A percentile compares a stretch with the other conserved stretches of the same genome.
These are phyloP conservation scores for Himantopus leucocephalus DNA, from an alignment of 2,113 vertebrate genomes.

Conservation along the genomic window DNA sequence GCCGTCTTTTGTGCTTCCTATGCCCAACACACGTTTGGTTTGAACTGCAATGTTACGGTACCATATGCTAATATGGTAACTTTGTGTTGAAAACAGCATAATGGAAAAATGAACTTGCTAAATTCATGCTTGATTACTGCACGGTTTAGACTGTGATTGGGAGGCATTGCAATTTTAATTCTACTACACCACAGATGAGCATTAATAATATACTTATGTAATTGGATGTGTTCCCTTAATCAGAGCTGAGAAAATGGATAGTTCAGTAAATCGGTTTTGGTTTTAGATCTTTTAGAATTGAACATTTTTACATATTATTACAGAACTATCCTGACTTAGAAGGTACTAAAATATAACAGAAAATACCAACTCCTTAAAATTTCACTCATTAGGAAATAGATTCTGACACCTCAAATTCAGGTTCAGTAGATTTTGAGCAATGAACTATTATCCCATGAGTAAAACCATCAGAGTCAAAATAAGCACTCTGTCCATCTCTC, in stretches of 20 bases:
- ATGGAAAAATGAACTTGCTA: slow-evolving; percentile 73
- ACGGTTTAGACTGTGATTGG: slow-evolving; percentile 56
- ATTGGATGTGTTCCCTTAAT: slow-evolving; percentile 63
- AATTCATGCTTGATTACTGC: slow-evolving; percentile 71
- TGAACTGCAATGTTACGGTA: slow-evolving; percentile 39
- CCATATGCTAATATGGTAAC: slow-evolving; percentile 59
- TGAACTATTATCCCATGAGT: background rate
- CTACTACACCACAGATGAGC: slow-evolving; percentile 53
- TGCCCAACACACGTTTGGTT: background rate
- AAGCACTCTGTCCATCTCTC: background rate
- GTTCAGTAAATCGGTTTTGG: slow-evolving; percentile 45
- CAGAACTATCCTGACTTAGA: background rate
- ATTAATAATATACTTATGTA: slow-evolving; percentile 65
- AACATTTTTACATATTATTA: background rate
- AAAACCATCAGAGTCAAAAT: background rate
- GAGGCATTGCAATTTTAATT: slow-evolving; percentile 69
- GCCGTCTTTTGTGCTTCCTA: background rate
- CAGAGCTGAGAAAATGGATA: slow-evolving; percentile 55
- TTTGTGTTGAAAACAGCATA: slow-evolving; percentile 73
- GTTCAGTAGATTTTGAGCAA: background rate
- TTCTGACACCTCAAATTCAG: background rate
- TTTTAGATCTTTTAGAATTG: background rate
- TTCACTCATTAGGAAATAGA: background rate
- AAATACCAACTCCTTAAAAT: background rate
- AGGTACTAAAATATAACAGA: background rate